A percentile compares a stretch with the other conserved stretches of the same genome.
These are phyloP conservation scores for Apolygus lucorum DNA, from an alignment of 1,140 invertebrate genomes.

Conservation along the genomic window DNA sequence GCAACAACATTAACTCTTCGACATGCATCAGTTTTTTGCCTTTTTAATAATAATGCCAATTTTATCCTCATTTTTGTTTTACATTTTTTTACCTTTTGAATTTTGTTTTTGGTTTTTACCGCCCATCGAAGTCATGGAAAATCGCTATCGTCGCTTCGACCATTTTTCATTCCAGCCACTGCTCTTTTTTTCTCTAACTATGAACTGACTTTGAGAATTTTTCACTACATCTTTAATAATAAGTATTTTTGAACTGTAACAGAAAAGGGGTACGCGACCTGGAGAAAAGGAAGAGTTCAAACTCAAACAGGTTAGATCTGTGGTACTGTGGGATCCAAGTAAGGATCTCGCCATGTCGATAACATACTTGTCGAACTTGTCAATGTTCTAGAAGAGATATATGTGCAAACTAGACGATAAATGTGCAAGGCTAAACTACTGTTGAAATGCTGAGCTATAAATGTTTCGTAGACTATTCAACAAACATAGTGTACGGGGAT, in stretches of 20 bases:
- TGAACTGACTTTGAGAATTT: neutral
- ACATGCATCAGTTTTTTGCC: conserved; percentile 15
- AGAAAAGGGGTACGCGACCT: conserved; percentile 44
- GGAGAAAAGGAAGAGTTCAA: conserved; percentile 43
- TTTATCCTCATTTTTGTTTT: conserved; percentile 1
- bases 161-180: conserved; percentile 11
- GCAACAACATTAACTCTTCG: neutral
- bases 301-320: conserved; percentile 43
- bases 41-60: conserved; percentile 12
- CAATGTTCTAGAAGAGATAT: neutral
- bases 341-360: neutral
- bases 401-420: conserved; percentile 1
- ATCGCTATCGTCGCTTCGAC: neutral
- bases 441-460: too few relatives aligned
- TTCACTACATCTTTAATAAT: neutral
- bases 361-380: neutral
- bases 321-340: neutral
- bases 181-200: conserved; percentile 18
- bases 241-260: conserved; percentile 30
- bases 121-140: neutral
- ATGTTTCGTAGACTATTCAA: too few relatives aligned
- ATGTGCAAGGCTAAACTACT: too few relatives aligned
- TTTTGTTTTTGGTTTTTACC: conserved; percentile 2
- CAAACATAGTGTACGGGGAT: too few relatives aligned
- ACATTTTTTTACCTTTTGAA: neutral